Evolutionary conservation across 1,140 invertebrate genomes (phyloP).

Genomic region (Ylistrum balloti): DNA sequence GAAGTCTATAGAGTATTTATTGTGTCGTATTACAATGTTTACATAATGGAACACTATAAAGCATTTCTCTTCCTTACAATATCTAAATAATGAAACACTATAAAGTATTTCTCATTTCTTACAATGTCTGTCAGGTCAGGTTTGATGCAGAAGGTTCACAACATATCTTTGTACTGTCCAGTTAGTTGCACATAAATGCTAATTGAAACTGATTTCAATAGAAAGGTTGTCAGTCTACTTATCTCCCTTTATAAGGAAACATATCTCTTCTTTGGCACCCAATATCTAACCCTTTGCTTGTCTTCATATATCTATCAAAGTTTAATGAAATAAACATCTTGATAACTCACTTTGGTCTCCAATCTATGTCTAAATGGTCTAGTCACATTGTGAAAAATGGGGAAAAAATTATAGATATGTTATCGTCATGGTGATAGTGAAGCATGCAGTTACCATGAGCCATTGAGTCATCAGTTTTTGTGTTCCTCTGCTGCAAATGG

Average conservation of each 20-base stretch:
- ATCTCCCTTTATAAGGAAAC: constrained; percentile 10
- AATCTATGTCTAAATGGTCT: neutral
- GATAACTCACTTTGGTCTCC: constrained; percentile 24
- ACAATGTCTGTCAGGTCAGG: neutral
- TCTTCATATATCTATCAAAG: neutral
- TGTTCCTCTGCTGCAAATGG: constrained; percentile 22
- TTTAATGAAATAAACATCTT: constrained; percentile 21
- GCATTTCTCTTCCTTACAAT: too few relatives aligned
- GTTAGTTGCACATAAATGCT: neutral
- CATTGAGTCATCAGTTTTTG: constrained; percentile 27
- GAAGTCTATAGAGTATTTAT: too few relatives aligned
- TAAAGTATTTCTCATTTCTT: neutral
- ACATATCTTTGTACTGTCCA: neutral
- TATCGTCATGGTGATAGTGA: neutral
- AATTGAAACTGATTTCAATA: neutral
- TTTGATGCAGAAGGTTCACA: neutral
- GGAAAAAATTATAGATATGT: constrained; percentile 4
- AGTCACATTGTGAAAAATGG: neutral
- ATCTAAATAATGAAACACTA: too few relatives aligned
- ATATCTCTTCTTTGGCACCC: neutral
- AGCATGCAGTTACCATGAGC: constrained; percentile 19
- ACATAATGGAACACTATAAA: too few relatives aligned
- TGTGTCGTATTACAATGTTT: too few relatives aligned
- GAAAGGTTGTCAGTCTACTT: neutral
- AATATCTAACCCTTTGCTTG: neutral